phyloP scores from a whole-genome alignment of 2,888 invertebrate genomes.

The Andrena chrysosceles region DNA sequence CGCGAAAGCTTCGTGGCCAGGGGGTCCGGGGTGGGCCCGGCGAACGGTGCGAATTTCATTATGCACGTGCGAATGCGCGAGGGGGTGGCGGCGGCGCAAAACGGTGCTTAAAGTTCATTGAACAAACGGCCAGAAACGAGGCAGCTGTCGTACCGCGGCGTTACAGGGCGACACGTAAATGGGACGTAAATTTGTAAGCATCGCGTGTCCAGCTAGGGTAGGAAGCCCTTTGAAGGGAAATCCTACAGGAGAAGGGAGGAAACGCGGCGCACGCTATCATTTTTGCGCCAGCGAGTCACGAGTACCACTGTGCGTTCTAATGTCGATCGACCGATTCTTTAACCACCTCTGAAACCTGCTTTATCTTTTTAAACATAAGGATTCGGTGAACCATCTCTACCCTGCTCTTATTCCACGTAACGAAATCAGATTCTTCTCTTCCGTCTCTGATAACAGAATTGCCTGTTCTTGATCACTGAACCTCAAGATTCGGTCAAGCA shows the following conservation, averaged over 20 bases:
- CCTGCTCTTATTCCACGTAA: neutral
- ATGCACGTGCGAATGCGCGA: constrained; percentile 47
- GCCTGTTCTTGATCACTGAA: too few species aligned
- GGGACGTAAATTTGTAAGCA: constrained; percentile 64
- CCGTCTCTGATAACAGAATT: too few species aligned
- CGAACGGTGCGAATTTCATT: constrained; percentile 47
- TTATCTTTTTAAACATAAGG: neutral
- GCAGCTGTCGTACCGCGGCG: constrained; percentile 61
- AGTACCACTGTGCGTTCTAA: constrained; percentile 1
- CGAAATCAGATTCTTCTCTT: too few species aligned
- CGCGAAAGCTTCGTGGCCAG: neutral
- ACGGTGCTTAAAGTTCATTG: constrained; percentile 65
- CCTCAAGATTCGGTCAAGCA: too few species aligned
- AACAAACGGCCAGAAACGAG: constrained; percentile 60
- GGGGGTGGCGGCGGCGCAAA: neutral
- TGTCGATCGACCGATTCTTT: constrained; percentile 36
- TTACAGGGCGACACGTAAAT: constrained; percentile 65
- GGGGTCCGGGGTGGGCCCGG: neutral
- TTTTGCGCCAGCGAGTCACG: constrained; percentile 55
- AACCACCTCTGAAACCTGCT: constrained; percentile 12
- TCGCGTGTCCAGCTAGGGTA: constrained; percentile 56
- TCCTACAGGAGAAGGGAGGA: constrained; percentile 51
- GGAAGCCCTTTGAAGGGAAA: constrained; percentile 61
- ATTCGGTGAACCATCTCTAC: neutral
- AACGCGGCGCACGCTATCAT: constrained; percentile 53